Conservation (phyloP, 2,113 vertebrate species). For the Phaethornis superciliosus region DNA sequence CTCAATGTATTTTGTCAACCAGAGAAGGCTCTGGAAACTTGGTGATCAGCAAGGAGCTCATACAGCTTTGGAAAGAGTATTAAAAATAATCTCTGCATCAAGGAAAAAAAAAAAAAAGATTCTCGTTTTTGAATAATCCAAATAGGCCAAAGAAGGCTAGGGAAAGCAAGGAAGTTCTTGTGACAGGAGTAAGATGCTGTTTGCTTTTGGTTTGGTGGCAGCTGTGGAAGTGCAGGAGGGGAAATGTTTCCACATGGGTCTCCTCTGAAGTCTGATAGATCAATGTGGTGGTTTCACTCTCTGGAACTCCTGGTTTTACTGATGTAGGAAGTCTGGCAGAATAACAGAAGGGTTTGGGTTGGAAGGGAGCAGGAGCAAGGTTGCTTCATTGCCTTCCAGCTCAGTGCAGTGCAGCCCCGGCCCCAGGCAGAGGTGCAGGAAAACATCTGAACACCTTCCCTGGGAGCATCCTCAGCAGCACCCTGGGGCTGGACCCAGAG, state of each 20-base stretch:
- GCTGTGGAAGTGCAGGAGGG: background rate
- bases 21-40: background rate
- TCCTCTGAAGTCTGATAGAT: accelerated
- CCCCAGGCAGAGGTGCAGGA: too few species aligned
- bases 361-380: background rate
- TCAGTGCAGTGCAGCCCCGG: accelerated
- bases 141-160: background rate
- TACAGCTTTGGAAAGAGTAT: background rate
- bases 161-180: accelerated
- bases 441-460: too few species aligned
- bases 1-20: background rate
- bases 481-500: too few species aligned
- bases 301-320: background rate
- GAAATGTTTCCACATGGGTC: accelerated
- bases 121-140: background rate
- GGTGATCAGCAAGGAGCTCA: background rate
- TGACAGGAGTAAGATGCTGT: accelerated
- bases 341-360: too few species aligned
- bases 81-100: background rate
- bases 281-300: accelerated
- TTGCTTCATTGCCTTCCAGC: background rate
- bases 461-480: background rate
- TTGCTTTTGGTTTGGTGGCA: background rate
- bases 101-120: too few species aligned
- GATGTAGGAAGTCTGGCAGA: background rate